Conservation (phyloP, 2,113 vertebrate species). For the Nerophis lumbriciformis region DNA sequence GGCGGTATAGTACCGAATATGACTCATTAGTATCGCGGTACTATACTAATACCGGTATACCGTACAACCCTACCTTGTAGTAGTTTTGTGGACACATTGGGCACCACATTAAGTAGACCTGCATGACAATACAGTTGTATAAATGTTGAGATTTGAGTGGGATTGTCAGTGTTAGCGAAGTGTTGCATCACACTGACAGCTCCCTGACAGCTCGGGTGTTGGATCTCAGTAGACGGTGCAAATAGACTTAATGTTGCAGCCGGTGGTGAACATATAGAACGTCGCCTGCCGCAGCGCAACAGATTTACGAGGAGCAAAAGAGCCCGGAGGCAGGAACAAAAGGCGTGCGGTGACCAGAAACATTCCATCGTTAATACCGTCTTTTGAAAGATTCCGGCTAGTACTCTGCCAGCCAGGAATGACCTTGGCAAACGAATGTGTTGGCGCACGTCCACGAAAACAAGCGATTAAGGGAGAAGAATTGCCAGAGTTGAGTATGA, state of each 20-base stretch:
- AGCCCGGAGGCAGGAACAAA: constrained; percentile 44
- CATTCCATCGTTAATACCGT: constrained; percentile 48
- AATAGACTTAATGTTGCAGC: background rate
- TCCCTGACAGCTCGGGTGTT: no score
- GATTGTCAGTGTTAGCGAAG: no score
- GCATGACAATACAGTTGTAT: no score
- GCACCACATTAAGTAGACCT: no score
- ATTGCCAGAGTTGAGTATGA: constrained; percentile 25
- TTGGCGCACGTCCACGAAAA: constrained; percentile 31
- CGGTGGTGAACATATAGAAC: constrained; percentile 29
- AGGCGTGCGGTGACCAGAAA: constrained; percentile 46
- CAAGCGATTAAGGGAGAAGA: constrained; percentile 35
- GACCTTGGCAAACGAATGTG: constrained; percentile 52
- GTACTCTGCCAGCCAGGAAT: constrained; percentile 37
- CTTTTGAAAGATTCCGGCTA: constrained; percentile 40
- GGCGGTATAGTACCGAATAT: no score
- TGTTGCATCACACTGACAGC: no score
- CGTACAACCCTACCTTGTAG: no score
- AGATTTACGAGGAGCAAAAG: constrained; percentile 46
- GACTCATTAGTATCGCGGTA: no score
- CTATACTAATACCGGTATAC: no score
- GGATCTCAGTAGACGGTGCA: background rate
- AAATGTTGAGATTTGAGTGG: no score
- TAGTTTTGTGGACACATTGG: background rate
- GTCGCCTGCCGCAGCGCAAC: constrained; percentile 49